Conservation (phyloP, 2,113 vertebrate genomes). For the Mastomys coucha region DNA sequence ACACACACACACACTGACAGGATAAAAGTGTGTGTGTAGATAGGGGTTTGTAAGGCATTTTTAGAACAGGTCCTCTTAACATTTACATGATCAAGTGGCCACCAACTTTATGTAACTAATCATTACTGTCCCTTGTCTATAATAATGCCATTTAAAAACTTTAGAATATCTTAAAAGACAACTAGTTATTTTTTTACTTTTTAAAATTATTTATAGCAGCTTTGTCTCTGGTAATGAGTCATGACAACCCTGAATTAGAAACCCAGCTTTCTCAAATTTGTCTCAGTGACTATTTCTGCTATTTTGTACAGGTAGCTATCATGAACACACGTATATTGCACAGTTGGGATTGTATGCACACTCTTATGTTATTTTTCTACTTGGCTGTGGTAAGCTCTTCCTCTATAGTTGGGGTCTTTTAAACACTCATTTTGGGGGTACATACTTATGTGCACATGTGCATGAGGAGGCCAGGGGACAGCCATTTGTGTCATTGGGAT, state of each 20-base stretch:
- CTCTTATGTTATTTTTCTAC: background rate
- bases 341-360: background rate
- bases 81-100: background rate
- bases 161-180: slow-evolving; percentile 41
- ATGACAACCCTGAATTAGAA: background rate
- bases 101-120: background rate
- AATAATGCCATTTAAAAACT: background rate
- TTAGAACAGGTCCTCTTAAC: slow-evolving; percentile 5
- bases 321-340: background rate
- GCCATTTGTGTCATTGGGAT: background rate
- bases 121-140: background rate
- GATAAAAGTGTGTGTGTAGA: background rate
- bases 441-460: too few relatives aligned
- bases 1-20: too few relatives aligned
- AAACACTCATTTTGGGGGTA: background rate
- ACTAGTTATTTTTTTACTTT: background rate
- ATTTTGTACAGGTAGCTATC: slow-evolving; percentile 26
- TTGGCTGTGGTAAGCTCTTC: background rate
- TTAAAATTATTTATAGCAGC: background rate
- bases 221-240: slow-evolving; percentile 41
- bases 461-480: background rate
- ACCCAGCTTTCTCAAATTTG: background rate
- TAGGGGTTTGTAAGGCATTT: background rate
- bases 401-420: background rate
- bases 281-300: background rate